phyloP scores from a whole-genome alignment of 2,888 invertebrate species.

The Dorcus parallelipipedus region DNA sequence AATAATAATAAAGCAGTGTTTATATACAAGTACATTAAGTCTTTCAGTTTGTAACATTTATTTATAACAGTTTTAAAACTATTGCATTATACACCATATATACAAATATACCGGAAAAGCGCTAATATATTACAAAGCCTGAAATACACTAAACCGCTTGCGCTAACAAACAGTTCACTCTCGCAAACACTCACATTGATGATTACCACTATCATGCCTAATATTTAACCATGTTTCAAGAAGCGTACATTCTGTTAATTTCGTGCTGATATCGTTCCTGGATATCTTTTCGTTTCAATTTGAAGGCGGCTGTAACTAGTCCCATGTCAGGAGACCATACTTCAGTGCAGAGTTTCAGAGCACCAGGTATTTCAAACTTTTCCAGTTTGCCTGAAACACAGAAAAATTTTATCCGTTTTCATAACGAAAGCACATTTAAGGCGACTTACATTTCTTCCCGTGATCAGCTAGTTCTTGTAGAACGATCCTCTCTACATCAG shows the following conservation, averaged over 20 bases:
- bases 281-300: constrained; percentile 94
- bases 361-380: constrained; percentile 89
- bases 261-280: constrained; percentile 90
- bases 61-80: constrained; percentile 8
- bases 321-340: constrained; percentile 98
- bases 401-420: not conserved
- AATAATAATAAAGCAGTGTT: too few species aligned
- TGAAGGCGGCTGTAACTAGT: constrained; percentile 96
- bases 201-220: constrained; percentile 3
- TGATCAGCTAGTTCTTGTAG: constrained; percentile 78
- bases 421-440: not conserved
- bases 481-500: constrained; percentile 74
- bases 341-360: constrained; percentile 83
- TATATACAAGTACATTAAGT: too few species aligned
- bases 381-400: constrained; percentile 73
- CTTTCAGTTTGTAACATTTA: not conserved
- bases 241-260: constrained; percentile 91
- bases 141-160: constrained; percentile 1
- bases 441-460: constrained; percentile 75
- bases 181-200: constrained; percentile 3
- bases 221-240: constrained; percentile 60
- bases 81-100: constrained; percentile 4
- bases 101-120: constrained; percentile 10
- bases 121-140: constrained; percentile 13
- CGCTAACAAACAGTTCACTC: constrained; percentile 3